Base-by-base conservation (phyloP, 1,140 invertebrate species). In the Anoplolepis gracilipes region DNA sequence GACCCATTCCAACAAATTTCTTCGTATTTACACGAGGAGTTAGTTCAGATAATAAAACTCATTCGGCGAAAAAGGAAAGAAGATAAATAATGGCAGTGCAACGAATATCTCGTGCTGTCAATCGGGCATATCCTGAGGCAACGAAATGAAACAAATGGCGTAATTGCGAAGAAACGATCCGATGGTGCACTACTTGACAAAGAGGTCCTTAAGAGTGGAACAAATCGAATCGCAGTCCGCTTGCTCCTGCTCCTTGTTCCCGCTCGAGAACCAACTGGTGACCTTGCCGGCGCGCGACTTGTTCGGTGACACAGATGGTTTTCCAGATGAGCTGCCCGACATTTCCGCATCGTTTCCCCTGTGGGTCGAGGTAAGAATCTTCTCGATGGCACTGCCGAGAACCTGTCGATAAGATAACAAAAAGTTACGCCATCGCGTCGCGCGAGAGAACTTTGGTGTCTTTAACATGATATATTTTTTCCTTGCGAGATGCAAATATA, bases 181-280 rank as follows among this genome's bases (percentile, higher is more conserved):
- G 76, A 36, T 88, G 19, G 36, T 75, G 55, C 75, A 93, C 95
- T 96, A 97, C 95, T 97, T 97, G 46, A 97, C 97, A 93, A 98
- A 98, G 8, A 98, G 96, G 93, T 98, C 97, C 93, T 98, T 98
- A 13, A 98, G 94, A 11, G 97, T 97, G 53, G 97, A 97, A 93
- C 97, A 98, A 67, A 98, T 95, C 19, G 96, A 96, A 28, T 98
- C 97, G 93, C 97, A 97, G 11, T 97, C 96, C 82, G 97, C 93
- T 4, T 96, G 94, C 16, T 97, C 96, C 46, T 97, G 96, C 11
- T 97, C 96, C 49, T 95, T 93, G 39, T 93, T 94, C 57, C 95
- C 95, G 57, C 93, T 94, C 19, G 95, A 93, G 86, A 96, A 96
- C 96, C 96, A 96, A 69, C 94, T 93, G 42, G 93, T 89, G 61